A percentile compares a stretch with the other conserved stretches of the same genome.
phyloP scores from a whole-genome alignment of 2,797 vertebrate species.

The Rousettus madagascariensis region DNA sequence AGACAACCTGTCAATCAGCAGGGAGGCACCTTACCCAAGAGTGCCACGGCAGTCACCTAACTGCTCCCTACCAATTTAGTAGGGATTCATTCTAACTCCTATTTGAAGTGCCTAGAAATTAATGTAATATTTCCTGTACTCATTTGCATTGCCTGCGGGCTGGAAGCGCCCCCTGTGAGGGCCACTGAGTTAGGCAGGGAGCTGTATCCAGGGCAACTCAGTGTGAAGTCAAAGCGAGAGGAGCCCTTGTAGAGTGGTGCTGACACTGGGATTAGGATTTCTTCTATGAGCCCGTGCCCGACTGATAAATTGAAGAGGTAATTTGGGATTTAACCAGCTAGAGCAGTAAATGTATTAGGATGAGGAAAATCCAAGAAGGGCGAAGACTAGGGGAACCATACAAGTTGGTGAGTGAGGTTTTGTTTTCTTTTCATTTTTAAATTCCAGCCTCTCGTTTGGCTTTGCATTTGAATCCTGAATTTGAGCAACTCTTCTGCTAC shows the following conservation, averaged over 20 bases:
- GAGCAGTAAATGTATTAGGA: constrained; percentile 66
- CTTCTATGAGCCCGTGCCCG: constrained; percentile 42
- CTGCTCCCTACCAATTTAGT: constrained; percentile 77
- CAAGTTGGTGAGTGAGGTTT: constrained; percentile 45
- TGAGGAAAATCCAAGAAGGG: constrained; percentile 53
- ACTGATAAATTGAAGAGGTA: constrained; percentile 77
- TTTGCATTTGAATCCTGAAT: constrained; percentile 63
- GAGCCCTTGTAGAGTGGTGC: constrained; percentile 56
- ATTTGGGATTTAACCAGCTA: constrained; percentile 77
- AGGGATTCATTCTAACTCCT: constrained; percentile 70
- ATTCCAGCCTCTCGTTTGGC: constrained; percentile 47
- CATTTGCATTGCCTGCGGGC: constrained; percentile 80
- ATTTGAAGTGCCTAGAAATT: constrained; percentile 79
- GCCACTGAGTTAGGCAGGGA: constrained; percentile 66
- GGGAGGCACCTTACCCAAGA: constrained; percentile 59
- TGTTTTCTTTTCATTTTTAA: constrained; percentile 66
- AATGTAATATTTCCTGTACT: constrained; percentile 78
- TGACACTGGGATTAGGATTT: constrained; percentile 74
- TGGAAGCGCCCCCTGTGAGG: constrained; percentile 74
- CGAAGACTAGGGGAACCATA: constrained; percentile 17
- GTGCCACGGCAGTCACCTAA: constrained; percentile 71
- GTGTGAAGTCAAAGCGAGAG: constrained; percentile 45
- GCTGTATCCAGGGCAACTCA: constrained; percentile 80
- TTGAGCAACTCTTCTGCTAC: constrained; percentile 67
- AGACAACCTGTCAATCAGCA: constrained; percentile 72